phyloP scores from a whole-genome alignment of 1,140 invertebrate genomes.

The Agrypnia vestita region DNA sequence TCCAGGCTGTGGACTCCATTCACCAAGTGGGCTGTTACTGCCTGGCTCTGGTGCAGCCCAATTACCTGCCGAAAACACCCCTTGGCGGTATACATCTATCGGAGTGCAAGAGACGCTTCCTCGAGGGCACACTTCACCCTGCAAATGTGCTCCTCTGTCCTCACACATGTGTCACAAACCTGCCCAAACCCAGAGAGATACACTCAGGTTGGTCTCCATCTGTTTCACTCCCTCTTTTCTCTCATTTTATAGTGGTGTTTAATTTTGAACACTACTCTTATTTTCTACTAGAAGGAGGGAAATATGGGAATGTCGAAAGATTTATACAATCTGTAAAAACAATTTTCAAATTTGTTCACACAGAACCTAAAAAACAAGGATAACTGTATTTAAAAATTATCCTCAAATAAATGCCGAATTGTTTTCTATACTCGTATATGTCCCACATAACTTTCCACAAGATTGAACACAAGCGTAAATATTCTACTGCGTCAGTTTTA shows the following conservation, averaged over 20 bases:
- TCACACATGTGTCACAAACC: constrained; percentile 99
- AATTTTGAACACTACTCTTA: too few species aligned
- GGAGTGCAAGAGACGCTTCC: constrained; percentile 96
- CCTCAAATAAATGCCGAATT: too few species aligned
- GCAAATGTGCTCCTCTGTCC: constrained; percentile 99
- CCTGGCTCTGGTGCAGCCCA: constrained; percentile 96
- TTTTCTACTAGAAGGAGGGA: too few species aligned
- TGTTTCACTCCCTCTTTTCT: not conserved
- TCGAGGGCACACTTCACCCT: constrained; percentile 98
- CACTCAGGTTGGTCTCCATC: constrained; percentile 87
- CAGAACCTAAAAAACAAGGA: too few species aligned
- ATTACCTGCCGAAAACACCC: constrained; percentile 98
- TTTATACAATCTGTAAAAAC: too few species aligned
- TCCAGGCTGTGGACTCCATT: constrained; percentile 99
- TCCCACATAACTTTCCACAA: too few species aligned
- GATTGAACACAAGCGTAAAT: too few species aligned
- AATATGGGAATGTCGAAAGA: too few species aligned
- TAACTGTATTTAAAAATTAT: too few species aligned
- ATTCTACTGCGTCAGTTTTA: too few species aligned
- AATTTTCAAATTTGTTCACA: too few species aligned
- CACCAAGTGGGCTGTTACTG: constrained; percentile 99
- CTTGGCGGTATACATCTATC: constrained; percentile 98
- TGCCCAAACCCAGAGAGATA: constrained; percentile 97
- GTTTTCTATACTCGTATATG: too few species aligned
- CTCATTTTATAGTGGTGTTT: not conserved